Conservation (phyloP, 2,888 invertebrate genomes). For the Rutpela maculata region DNA sequence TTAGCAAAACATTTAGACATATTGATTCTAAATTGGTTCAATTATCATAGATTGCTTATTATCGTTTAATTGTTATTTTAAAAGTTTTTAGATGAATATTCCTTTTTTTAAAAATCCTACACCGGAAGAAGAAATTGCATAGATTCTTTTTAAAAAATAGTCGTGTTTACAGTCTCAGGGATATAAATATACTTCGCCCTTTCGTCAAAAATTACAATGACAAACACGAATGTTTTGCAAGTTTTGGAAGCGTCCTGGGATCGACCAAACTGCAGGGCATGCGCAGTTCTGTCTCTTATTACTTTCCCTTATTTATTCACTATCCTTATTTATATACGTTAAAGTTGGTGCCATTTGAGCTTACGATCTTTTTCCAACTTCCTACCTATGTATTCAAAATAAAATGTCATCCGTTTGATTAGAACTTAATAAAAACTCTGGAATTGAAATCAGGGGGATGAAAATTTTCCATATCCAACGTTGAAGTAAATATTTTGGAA, state of each 20-base stretch:
- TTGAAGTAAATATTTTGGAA: neutral
- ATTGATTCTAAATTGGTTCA: neutral
- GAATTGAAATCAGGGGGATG: neutral
- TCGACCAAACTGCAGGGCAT: constrained; percentile 58
- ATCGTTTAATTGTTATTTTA: neutral
- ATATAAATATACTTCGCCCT: constrained; percentile 7
- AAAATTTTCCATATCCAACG: neutral
- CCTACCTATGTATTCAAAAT: constrained; percentile 27
- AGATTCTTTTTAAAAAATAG: neutral
- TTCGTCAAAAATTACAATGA: constrained; percentile 36
- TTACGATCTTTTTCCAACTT: constrained; percentile 30
- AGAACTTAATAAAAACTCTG: constrained; percentile 20
- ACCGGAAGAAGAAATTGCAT: neutral
- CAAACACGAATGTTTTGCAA: constrained; percentile 47
- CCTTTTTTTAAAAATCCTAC: neutral
- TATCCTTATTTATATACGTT: constrained; percentile 36
- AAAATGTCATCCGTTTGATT: constrained; percentile 41
- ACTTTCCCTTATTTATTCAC: constrained; percentile 59
- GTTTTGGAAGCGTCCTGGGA: constrained; percentile 56
- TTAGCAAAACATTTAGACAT: neutral
- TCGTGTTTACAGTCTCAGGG: neutral
- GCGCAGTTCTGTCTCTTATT: constrained; percentile 54
- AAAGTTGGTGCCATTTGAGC: constrained; percentile 29
- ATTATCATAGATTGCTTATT: neutral
- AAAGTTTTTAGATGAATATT: neutral